phyloP scores from a whole-genome alignment of 2,797 vertebrate species.

The Hydrocynus forskahlii region DNA sequence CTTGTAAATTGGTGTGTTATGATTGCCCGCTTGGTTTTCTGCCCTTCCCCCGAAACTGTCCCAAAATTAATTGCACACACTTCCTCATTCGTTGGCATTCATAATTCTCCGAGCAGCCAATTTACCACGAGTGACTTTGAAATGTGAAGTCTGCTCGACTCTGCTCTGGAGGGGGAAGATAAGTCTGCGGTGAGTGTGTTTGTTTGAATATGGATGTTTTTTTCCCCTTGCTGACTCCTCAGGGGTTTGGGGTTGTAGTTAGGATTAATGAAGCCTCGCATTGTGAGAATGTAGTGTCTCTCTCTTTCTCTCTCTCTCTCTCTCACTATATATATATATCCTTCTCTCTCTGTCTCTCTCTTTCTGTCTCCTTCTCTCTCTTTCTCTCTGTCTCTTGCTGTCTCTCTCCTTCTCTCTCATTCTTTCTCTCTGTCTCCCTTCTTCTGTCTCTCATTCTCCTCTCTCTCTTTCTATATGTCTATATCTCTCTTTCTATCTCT shows the following conservation, averaged over 20 bases:
- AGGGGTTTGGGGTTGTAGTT: slow-evolving; percentile 55
- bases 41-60: slow-evolving; percentile 69
- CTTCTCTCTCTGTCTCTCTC: no score
- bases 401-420: no score
- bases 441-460: no score
- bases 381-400: no score
- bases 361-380: no score
- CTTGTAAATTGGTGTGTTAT: slow-evolving; percentile 19
- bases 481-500: no score
- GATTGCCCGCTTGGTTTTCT: slow-evolving; percentile 54
- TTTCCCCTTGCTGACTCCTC: slow-evolving; percentile 60
- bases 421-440: no score
- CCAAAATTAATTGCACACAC: slow-evolving; percentile 73
- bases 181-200: slow-evolving; percentile 72
- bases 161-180: slow-evolving; percentile 76
- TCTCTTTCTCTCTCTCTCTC: slow-evolving; percentile 46
- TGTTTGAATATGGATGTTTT: slow-evolving; percentile 68
- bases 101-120: slow-evolving; percentile 76
- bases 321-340: not conserved
- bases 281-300: slow-evolving; percentile 45
- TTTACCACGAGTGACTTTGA: slow-evolving; percentile 75
- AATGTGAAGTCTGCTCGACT: slow-evolving; percentile 75
- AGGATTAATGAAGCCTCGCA: slow-evolving; percentile 66
- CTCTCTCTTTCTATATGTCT: no score
- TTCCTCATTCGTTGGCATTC: slow-evolving; percentile 69